Conservation (phyloP, 92 coral and sea anemone species). For the Siderastrea radians region DNA sequence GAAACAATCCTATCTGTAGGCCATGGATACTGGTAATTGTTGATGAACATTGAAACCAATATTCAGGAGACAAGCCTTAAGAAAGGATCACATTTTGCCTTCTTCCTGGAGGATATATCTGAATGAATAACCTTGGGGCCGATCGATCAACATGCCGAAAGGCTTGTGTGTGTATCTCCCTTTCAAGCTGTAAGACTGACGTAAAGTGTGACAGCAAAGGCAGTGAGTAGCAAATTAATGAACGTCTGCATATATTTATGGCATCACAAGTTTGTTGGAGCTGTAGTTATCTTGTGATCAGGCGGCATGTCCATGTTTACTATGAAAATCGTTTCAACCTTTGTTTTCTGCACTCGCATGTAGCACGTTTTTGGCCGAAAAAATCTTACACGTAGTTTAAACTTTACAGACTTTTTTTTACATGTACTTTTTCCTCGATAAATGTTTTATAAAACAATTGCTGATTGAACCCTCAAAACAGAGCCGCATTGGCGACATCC, state of each 20-base stretch:
- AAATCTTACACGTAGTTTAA: background rate
- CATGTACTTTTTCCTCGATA: background rate
- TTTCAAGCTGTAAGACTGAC: background rate
- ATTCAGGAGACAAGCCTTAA: background rate
- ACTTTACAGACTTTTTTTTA: conserved; percentile 9
- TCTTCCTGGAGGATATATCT: background rate
- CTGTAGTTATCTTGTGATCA: background rate
- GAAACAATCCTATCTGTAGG: background rate
- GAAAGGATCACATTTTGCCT: background rate
- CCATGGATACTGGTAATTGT: background rate
- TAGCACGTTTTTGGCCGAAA: conserved; percentile 2
- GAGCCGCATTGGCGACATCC: background rate
- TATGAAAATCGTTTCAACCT: background rate
- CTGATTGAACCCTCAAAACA: background rate
- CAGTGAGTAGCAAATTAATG: background rate
- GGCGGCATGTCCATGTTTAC: too few relatives aligned
- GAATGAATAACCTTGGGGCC: background rate
- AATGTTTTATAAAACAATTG: background rate
- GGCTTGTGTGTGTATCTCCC: background rate
- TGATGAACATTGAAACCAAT: background rate
- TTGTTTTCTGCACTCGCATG: background rate
- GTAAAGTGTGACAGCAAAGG: background rate
- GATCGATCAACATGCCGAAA: background rate
- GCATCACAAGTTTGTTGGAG: background rate
- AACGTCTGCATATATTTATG: background rate